Conservation (phyloP, 1,140 invertebrate species). For the Bombus impatiens region DNA sequence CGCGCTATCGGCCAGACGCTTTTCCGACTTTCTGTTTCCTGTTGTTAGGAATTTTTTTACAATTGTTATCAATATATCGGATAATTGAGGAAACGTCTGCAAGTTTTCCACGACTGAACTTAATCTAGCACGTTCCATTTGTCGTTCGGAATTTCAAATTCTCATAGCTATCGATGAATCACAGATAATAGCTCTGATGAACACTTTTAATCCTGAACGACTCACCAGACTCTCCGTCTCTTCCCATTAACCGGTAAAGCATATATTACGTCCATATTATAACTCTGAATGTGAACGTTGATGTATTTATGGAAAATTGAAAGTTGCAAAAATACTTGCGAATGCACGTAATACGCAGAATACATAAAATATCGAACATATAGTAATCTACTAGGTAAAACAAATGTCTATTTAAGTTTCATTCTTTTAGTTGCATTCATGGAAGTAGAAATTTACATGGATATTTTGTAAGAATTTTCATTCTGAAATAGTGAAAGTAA, state of each 20-base stretch:
- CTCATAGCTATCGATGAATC: not conserved
- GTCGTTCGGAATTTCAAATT: not conserved
- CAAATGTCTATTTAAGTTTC: too few species aligned
- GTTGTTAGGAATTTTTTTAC: not conserved
- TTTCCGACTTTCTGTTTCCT: not conserved
- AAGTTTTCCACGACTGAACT: not conserved
- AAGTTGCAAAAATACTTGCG: not conserved
- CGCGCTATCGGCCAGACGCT: not conserved
- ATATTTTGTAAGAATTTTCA: too few species aligned
- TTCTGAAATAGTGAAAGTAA: too few species aligned
- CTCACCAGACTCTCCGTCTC: not conserved
- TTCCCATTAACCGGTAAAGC: not conserved
- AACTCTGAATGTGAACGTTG: not conserved
- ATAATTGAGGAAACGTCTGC: not conserved
- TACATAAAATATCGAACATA: not conserved
- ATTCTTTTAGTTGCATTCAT: too few species aligned
- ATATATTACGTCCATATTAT: too few species aligned
- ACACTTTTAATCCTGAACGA: not conserved
- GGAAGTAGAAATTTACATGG: too few species aligned
- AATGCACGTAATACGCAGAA: not conserved
- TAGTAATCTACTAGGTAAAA: too few species aligned
- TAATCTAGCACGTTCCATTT: not conserved
- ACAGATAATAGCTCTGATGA: too few species aligned
- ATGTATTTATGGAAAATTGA: not conserved
- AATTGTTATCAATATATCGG: too few species aligned